Base-by-base conservation (phyloP, 2,797 vertebrate species). In the Tamandua tetradactyla region DNA sequence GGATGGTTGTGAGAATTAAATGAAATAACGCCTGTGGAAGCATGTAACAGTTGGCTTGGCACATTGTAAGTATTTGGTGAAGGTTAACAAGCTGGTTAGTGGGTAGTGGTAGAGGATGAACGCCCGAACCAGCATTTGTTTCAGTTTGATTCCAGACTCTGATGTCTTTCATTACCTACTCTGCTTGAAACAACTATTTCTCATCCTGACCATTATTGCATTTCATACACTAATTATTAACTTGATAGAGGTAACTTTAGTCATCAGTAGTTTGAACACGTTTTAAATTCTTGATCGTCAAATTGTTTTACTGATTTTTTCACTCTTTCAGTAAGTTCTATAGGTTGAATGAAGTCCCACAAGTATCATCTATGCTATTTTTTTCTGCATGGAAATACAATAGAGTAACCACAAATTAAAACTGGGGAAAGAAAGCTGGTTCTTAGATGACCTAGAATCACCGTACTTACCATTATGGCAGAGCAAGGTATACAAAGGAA, bases 81-180 rank as follows among this genome's bases (percentile, higher is more conserved):
- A 37, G 0, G 0, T 32, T 68, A 71, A 42, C 57, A 42, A 64
- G 27, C 14, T 3, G 35, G 25, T 12, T 35, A 47, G 32, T 0
- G 1, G n/a, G 1, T 12, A 49, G 6, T 17, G 32, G 32, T 17
- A 9, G 37, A 52, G 30, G 5, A 71, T 80, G 75, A 44, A 81
- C 92, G 37, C 14, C 57, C 79, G 22, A 72, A 72, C 13, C 4
- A 1, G 13, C 4, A 69, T 81, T 89, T 87, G 35, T 69, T 87
- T 93, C 42, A 23, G 2, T 87, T 90, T 89, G 61, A 78, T 64
- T 79, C 42, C 59, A 47, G 84, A 74, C 44, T 74, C 37, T 52
- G 74, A 22, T 22, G n/a, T 23, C 35, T 91, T 93, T 59, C 17
- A 18, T 72, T 40, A 52, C 2, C 37, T 2, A 5, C 13, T 76